Evolutionary conservation across 1,140 invertebrate species (phyloP), one percentile per base, ranked within the genome.

Genomic region (Brachionus rubens): DNA sequence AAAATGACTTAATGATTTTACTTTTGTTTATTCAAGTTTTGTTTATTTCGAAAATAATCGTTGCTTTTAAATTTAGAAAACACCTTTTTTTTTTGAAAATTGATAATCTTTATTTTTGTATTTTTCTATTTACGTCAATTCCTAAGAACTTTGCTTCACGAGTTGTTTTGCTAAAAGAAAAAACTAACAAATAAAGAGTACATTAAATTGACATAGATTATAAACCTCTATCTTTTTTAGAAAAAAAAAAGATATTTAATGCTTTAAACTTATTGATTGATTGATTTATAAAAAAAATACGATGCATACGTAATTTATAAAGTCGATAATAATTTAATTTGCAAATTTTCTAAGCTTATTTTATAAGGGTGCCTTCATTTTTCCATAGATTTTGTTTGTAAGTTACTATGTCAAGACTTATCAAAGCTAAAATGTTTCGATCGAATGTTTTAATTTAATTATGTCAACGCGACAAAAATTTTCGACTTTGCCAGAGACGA

Each of bases 151-250:
- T 59, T 59, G 33, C 33, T 36, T 59, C 54, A 33, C 9, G 54
- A 33, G 54, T 59, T 59, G 54, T 59, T 59, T 59, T 59, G 54
- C 54, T 59, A 59, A 59, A 3, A 59, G 36, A 33, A 16, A 33
- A 19, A 16, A 33, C 36, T 59, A 16, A 36, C 54, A 59, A 59
- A 59, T 59, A 59, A 59, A 59, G 28, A 59, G 14, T 36, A 36
- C 33, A 36, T 36, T 36, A 36, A 59, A 59, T 59, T 59, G 54
- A 59, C 54, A 59, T 59, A 59, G 54, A 36, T 33, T 21, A 16
- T 33, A 19, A 36, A 12, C 28, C 54, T 36, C 33, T 36, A 36
- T 36, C 9, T 36, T 36, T 9, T 36, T 3, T 5, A 36, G 3
- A 36, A 36, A 36, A 5, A 36, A 36, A 36, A 36, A 36, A 36